These are phyloP conservation scores for Corythucha ciliata DNA, from an alignment of 2,888 invertebrate genomes.

Conservation along the genomic window DNA sequence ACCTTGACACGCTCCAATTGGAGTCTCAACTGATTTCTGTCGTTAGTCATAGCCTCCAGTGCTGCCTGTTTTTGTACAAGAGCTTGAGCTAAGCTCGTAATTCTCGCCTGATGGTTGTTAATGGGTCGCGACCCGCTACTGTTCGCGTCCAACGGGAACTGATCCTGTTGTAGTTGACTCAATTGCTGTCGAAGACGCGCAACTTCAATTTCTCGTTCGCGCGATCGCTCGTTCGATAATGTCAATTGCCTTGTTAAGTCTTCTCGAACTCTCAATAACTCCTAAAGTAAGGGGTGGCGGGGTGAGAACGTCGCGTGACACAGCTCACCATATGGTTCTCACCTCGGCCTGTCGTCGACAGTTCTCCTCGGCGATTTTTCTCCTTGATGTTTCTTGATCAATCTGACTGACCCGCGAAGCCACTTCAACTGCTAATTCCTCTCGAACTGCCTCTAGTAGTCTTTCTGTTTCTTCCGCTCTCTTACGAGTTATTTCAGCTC, in stretches of 20 bases:
- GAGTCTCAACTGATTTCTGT: slow-evolving; percentile 72
- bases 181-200: slow-evolving; percentile 49
- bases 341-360: slow-evolving; percentile 43
- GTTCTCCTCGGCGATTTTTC: slow-evolving; percentile 44
- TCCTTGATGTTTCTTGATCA: slow-evolving; percentile 41
- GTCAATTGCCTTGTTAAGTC: slow-evolving; percentile 47
- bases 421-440: slow-evolving; percentile 44
- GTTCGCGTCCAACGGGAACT: slow-evolving; percentile 33
- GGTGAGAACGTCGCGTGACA: too few relatives aligned
- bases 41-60: slow-evolving; percentile 71
- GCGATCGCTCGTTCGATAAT: slow-evolving; percentile 44
- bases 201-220: slow-evolving; percentile 51
- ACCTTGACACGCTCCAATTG: slow-evolving; percentile 76
- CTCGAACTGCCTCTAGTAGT: slow-evolving; percentile 36
- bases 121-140: slow-evolving; percentile 7
- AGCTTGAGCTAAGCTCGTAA: slow-evolving; percentile 57
- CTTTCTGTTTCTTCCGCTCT: slow-evolving; percentile 45
- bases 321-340: too few relatives aligned
- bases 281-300: too few relatives aligned
- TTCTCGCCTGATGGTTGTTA: slow-evolving; percentile 7
- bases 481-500: slow-evolving; percentile 42
- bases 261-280: slow-evolving; percentile 48
- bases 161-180: slow-evolving; percentile 36
- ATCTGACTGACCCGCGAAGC: slow-evolving; percentile 45
- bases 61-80: slow-evolving; percentile 76